Evolutionary conservation across 2,888 invertebrate genomes (phyloP), one percentile per base, ranked within the genome.

Genomic region (Sclerodermus sp.): DNA sequence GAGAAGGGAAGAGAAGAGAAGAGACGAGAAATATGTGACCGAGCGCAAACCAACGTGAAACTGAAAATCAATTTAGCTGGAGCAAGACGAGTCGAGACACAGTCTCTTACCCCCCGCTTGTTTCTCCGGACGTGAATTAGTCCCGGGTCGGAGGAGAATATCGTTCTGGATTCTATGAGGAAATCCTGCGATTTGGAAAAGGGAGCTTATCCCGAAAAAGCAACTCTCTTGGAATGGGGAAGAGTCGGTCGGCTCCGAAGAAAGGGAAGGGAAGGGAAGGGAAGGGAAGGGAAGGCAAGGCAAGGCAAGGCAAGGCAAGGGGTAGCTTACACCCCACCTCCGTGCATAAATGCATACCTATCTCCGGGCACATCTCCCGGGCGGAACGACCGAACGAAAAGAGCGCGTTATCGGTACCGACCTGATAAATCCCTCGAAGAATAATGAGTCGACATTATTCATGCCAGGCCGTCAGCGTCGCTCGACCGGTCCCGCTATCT

Each of bases 391-490:
- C 60, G 66, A 66, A 66, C 67, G 68, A 68, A 67, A 68, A 67
- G 69, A 70, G 64, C 68, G 67, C 68, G 72, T 72, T 74, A 71
- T 73, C 73, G 67, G 68, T 61, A 54, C 57, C 66, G 63, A 66
- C 62, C 69, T 71, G 74, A 74, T 74, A 74, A 74, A 74, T 71
- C 67, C 71, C 55, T 52, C 60, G 58, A 64, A 74, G 73, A 74
- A 74, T 74, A 74, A 75, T 72, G 73, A 71, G 68, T 62, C 57
- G 62, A 62, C 71, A 71, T 74, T 74, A 73, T 71, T 74, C 74
- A 72, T 69, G 67, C 54, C 60, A 59, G 60, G 61, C 63, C 64
- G 64, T 64, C 64, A 64, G 61, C 63, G 63, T 65, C 59, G 61
- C 56, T 64, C 64, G 62, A 55, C 57, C 57, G 55, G 60, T 66